Base-by-base conservation (phyloP, 2,888 invertebrate species). In the Nymphalis c-album region DNA sequence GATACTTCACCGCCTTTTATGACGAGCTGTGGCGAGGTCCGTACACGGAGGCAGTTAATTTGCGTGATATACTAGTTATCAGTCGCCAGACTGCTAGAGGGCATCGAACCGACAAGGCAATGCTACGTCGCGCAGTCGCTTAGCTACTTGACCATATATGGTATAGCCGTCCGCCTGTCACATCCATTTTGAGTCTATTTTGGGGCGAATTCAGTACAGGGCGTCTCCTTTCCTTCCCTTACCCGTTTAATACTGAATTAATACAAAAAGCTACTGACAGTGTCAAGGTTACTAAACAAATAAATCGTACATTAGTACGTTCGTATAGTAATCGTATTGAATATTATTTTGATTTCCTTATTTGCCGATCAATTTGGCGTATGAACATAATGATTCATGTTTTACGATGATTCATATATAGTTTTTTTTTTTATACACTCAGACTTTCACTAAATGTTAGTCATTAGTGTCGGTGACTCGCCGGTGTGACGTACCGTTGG, bases 101-200 rank as follows among this genome's bases (percentile, higher is more conserved):
- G 90, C 91, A 88, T 88, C 88, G 91, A 91, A 90, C 91, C 83
- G 80, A 64, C 72, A 75, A 78, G 82, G 80, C 84, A 84, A 82
- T 86, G 89, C 88, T 87, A 79, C 81, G 85, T 80, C 88, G 91
- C 91, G 91, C 91, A 91, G 88, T 85, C 90, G 90, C 90, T 84
- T 75, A 83, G 81, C 79, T 78, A 83, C 85, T 90, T 92, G 85
- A 82, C 91, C 91, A 88, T 92, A 91, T 91, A 91, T 76, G 91
- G 91, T 83, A 83, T 90, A 91, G 86, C 79, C 78, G 80, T 79
- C 80, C 76, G 78, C 73, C 83, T 85, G 85, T 85, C 84, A 84
- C 83, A 79, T 76, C 77, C 78, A 84, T 84, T 85, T 85, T 75
- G 78, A 80, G 78, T 85, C 84, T 85, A 88, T 86, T 88, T 86